phyloP scores from a whole-genome alignment of 2,113 vertebrate species.

The Gambusia affinis region DNA sequence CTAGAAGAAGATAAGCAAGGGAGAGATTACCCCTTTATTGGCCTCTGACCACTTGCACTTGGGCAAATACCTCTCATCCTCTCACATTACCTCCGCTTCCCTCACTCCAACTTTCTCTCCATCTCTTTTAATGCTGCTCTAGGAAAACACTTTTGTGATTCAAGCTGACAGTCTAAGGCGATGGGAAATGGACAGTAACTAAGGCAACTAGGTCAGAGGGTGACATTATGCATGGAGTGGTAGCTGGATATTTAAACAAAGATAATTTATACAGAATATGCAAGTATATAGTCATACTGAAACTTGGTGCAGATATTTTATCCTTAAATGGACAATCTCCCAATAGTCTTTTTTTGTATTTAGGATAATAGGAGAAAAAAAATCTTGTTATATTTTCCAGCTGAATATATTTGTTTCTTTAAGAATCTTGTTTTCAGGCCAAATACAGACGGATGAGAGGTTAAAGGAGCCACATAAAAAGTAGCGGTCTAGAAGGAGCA shows the following conservation, averaged over 20 bases:
- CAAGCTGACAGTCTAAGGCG: conserved; percentile 33
- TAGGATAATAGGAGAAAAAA: conserved; percentile 11
- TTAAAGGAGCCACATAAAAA: conserved; percentile 8
- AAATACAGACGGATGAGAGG: conserved; percentile 17
- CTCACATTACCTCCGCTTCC: conserved; percentile 5
- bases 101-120: conserved; percentile 5
- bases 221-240: conserved; percentile 38
- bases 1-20: conserved; percentile 9
- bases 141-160: conserved; percentile 33
- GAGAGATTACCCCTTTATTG: conserved; percentile 22
- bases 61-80: conserved; percentile 10
- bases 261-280: neutral
- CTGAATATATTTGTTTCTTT: conserved; percentile 10
- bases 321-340: neutral
- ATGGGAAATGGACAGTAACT: conserved; percentile 49
- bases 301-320: conserved; percentile 8
- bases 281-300: conserved; percentile 16
- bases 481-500: neutral
- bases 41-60: conserved; percentile 21
- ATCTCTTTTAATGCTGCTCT: conserved; percentile 7
- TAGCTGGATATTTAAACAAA: conserved; percentile 50
- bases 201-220: conserved; percentile 63
- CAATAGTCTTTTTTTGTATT: conserved; percentile 9
- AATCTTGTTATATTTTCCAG: conserved; percentile 9
- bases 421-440: conserved; percentile 26